phyloP scores from a whole-genome alignment of 2,888 invertebrate species.

The Philereme vetulata region DNA sequence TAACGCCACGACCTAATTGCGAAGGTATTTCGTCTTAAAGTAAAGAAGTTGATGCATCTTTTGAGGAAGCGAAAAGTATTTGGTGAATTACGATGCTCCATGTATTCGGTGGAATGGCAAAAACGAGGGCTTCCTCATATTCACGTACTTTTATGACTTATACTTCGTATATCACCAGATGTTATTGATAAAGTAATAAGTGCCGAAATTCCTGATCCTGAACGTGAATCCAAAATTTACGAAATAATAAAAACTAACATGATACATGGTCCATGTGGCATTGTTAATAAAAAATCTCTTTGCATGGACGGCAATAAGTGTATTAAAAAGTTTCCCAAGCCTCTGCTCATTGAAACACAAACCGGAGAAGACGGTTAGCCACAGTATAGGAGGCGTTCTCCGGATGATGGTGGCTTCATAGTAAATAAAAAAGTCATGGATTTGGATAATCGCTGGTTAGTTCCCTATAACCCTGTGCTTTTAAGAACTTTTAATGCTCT shows the following conservation, averaged over 20 bases:
- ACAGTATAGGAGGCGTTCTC: slow-evolving; percentile 26
- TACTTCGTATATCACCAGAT: slow-evolving; percentile 4
- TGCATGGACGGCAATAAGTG: slow-evolving; percentile 34
- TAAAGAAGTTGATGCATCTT: slow-evolving; percentile 10
- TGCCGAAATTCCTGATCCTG: slow-evolving; percentile 27
- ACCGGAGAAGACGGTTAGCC: slow-evolving; percentile 32
- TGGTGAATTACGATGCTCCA: slow-evolving; percentile 17
- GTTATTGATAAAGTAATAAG: slow-evolving; percentile 5
- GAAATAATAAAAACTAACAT: slow-evolving; percentile 36
- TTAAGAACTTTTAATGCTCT: slow-evolving; percentile 36
- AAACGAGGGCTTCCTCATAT: slow-evolving; percentile 25
- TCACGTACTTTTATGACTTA: slow-evolving; percentile 24
- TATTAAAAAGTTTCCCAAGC: slow-evolving; percentile 29
- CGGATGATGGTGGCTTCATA: slow-evolving; percentile 23
- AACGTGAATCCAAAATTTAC: slow-evolving; percentile 25
- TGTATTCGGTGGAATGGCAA: slow-evolving; percentile 30
- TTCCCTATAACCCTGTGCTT: slow-evolving; percentile 39
- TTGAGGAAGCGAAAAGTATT: slow-evolving; percentile 9
- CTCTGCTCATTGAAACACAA: slow-evolving; percentile 22
- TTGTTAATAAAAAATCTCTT: slow-evolving; percentile 26
- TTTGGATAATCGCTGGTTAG: slow-evolving; percentile 39
- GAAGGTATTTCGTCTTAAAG: slow-evolving; percentile 19
- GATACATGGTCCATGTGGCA: slow-evolving; percentile 41
- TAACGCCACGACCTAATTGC: slow-evolving; percentile 32
- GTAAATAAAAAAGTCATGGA: not conserved